Conservation (phyloP, 2,888 invertebrate species). For the Spodoptera picta region DNA sequence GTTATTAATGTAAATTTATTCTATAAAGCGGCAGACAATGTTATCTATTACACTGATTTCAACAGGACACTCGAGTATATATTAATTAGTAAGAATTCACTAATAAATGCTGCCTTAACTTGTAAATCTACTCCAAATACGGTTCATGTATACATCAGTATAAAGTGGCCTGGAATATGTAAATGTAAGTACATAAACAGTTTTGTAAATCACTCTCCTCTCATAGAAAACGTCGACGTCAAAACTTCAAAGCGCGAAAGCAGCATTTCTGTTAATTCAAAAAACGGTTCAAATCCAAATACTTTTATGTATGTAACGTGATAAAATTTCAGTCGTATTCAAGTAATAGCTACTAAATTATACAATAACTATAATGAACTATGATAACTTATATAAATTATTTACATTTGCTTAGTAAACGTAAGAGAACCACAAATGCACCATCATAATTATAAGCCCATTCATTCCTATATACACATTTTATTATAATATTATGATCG, state of each 20-base stretch:
- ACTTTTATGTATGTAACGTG: constrained; percentile 41
- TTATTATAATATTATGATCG: constrained; percentile 68
- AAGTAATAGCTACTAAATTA: constrained; percentile 76
- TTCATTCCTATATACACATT: constrained; percentile 75
- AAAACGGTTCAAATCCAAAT: constrained; percentile 21
- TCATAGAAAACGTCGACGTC: constrained; percentile 39
- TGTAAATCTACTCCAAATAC: constrained; percentile 54
- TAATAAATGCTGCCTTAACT: constrained; percentile 56
- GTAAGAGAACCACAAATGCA: constrained; percentile 79
- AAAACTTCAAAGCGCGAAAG: constrained; percentile 46
- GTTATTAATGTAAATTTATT: constrained; percentile 54
- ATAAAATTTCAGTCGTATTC: constrained; percentile 76
- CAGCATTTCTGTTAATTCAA: constrained; percentile 56
- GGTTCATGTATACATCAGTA: constrained; percentile 48
- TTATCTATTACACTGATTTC: constrained; percentile 42
- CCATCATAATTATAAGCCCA: constrained; percentile 76
- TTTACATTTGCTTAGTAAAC: constrained; percentile 80
- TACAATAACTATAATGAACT: constrained; percentile 72
- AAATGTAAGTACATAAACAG: constrained; percentile 55
- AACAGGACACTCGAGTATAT: constrained; percentile 46
- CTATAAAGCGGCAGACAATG: constrained; percentile 62
- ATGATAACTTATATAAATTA: constrained; percentile 83
- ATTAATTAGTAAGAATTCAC: constrained; percentile 40
- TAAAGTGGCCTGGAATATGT: constrained; percentile 48
- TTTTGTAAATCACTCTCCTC: constrained; percentile 38